phyloP scores from a whole-genome alignment of 1,140 invertebrate genomes.

The Lepidurus arcticus region DNA sequence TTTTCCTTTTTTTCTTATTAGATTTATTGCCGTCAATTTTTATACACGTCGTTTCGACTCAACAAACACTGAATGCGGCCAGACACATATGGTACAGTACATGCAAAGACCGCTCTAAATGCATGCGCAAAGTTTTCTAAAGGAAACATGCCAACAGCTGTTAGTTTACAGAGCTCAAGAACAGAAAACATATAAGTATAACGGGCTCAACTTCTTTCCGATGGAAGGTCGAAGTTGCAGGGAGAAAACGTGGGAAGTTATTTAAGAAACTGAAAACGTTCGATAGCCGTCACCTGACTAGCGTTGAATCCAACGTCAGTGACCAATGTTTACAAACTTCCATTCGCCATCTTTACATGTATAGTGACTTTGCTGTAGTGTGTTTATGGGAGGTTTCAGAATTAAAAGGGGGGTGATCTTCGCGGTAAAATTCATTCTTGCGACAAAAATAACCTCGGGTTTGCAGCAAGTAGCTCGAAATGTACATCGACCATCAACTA shows the following conservation, averaged over 20 bases:
- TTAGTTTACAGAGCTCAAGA: neutral
- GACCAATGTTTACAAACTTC: neutral
- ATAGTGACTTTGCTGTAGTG: slow-evolving; percentile 1
- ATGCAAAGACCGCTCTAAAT: neutral
- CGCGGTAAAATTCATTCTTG: neutral
- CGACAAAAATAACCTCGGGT: neutral
- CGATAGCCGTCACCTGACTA: slow-evolving; percentile 12
- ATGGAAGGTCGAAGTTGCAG: neutral
- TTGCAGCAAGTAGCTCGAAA: neutral
- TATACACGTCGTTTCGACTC: neutral
- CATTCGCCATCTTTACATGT: neutral
- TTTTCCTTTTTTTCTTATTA: neutral
- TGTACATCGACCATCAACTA: neutral
- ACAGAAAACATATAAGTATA: neutral
- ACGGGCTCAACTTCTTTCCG: no score
- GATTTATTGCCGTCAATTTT: slow-evolving; percentile 15
- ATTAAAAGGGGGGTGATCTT: neutral
- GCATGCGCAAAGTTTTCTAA: slow-evolving; percentile 10
- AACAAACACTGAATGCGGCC: slow-evolving; percentile 8
- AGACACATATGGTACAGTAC: slow-evolving; percentile 19
- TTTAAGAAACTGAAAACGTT: neutral
- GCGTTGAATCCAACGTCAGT: slow-evolving; percentile 13
- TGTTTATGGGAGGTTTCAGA: neutral
- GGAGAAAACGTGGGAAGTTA: neutral
- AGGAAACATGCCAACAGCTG: slow-evolving; percentile 12